Evolutionary conservation across 2,888 invertebrate species (phyloP), one percentile per base, ranked within the genome.

Genomic region (Esperia sulphurella): DNA sequence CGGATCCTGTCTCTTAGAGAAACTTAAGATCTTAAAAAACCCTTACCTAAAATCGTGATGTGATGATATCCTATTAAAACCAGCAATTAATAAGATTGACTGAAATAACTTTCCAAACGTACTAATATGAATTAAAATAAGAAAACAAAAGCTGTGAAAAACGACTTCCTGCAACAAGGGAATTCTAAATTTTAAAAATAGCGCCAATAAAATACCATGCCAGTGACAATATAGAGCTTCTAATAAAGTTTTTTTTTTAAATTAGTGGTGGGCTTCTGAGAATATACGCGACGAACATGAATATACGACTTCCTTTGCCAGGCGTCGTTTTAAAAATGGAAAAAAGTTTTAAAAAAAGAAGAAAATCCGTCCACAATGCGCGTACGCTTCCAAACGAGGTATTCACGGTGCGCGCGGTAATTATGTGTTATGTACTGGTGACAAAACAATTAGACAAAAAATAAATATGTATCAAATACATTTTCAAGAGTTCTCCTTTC

Each of bases 221-320:
- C 54, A 60, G 41, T 49, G 49, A 51, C 56, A 53, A 57, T 54
- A 59, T 59, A 53, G 21, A 21, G 50, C 52, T 51, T 54, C 61
- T 57, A 58, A 57, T 55, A 58, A 54, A 67, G 58, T 79, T 77
- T 78, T 78, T 79, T 79, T 67, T 70, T 72, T 68, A 80, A 83
- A 84, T 83, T 81, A 79, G 81, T 21, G 21, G 21, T 21, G 21
- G 21, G 21, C 21, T 86, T 84, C 83, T 65, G 56, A 60, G 81
- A 82, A 80, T n/a, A n/a, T 35, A 43, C 43, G 31, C 7, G 9
- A 37, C 12, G 43, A 44, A 44, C 43, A 8, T 57, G 63, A 65
- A 72, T 65, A 71, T 79, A 84, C 71, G 76, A 81, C 87, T 87
- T 87, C 86, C 87, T 84, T 63, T 60, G 58, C 56, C 54, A 56